Percentiles rank a stretch among this genome's conserved stretches.
Conservation (phyloP, 2,797 vertebrate genomes). For the Syngnathus acus region DNA sequence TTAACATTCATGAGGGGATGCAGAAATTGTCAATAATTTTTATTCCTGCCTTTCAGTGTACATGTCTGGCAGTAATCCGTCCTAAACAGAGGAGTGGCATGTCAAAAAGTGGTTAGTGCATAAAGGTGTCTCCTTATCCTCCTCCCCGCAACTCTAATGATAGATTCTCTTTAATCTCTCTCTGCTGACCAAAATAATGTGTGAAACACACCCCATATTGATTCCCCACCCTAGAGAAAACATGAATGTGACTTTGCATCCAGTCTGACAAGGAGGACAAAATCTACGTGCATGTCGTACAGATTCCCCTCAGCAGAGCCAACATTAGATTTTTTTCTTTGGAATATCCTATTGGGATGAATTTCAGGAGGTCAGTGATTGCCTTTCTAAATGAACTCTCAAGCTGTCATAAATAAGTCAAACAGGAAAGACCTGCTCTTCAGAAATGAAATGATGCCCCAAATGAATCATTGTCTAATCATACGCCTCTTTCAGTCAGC, state of each 20-base stretch:
- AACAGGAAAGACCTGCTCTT: constrained; percentile 11
- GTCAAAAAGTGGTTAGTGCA: not conserved
- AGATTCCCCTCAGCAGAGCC: not conserved
- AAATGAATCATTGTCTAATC: constrained; percentile 19
- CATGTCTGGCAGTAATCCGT: not conserved
- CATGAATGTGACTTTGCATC: not conserved
- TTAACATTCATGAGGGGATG: not conserved
- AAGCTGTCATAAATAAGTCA: not conserved
- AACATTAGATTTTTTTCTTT: not conserved
- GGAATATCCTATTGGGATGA: not conserved
- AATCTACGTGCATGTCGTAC: not conserved
- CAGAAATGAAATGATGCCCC: not conserved
- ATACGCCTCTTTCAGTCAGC: not conserved
- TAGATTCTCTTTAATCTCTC: constrained; percentile 31
- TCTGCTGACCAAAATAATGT: constrained; percentile 30
- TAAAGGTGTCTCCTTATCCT: not conserved
- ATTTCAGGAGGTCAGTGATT: not conserved
- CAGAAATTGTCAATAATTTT: not conserved
- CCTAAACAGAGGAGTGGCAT: not conserved
- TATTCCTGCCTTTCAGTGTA: not conserved
- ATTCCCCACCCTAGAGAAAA: constrained; percentile 23
- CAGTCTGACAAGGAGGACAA: constrained; percentile 1
- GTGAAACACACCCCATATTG: constrained; percentile 21
- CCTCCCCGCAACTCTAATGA: constrained; percentile 14
- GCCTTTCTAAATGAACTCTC: not conserved